Base-by-base conservation (phyloP, 1,140 invertebrate species). In the Lucilia sericata region DNA sequence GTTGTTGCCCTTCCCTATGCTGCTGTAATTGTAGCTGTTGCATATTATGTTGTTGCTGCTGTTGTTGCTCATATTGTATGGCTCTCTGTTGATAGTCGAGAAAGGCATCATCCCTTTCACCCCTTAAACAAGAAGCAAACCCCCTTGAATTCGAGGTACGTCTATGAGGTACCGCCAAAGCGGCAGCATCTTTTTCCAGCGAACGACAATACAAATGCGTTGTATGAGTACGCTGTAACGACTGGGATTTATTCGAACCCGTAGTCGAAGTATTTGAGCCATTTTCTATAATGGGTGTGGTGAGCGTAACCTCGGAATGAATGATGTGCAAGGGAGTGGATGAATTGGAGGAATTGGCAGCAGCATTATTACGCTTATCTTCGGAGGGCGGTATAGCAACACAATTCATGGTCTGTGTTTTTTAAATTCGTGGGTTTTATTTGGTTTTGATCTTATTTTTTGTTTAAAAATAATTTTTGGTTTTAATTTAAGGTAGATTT, bases 101-200 rank as follows among this genome's bases (percentile, higher is more conserved):
- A 5, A 88, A 86, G 78, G 88, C 84, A 70, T 91, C 90, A 82
- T 91, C 90, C 74, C 90, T 88, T 84, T 91, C 90, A 21, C 90
- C 90, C 12, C 90, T 86, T 83, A 91, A 83, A 86, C 90, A 91
- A 36, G 90, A 91, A 81, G 90, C 87, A 55, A 91, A 84, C 17
- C 90, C 90, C 30, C 90, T 86, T 14, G 90, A 90, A 25, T 80
- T 80, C 84, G 88, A 89, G 2, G 89, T 89, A 19, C 85, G 78
- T 49, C 85, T 70, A 74, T 84, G 83, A 12, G 34, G 34, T 21
- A 80, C 42, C 8, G 76, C 76, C 76, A 80, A 49, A 74, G 70
- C 82, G 17, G 74, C 84, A 19, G 84, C 83, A 51, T 86, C 86
- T 55, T 86, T 86, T 21, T 86, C 85, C 84, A 86, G 60, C 7